These are phyloP conservation scores for Coenonympha arcania DNA, from an alignment of 2,888 invertebrate species.

Conservation along the genomic window DNA sequence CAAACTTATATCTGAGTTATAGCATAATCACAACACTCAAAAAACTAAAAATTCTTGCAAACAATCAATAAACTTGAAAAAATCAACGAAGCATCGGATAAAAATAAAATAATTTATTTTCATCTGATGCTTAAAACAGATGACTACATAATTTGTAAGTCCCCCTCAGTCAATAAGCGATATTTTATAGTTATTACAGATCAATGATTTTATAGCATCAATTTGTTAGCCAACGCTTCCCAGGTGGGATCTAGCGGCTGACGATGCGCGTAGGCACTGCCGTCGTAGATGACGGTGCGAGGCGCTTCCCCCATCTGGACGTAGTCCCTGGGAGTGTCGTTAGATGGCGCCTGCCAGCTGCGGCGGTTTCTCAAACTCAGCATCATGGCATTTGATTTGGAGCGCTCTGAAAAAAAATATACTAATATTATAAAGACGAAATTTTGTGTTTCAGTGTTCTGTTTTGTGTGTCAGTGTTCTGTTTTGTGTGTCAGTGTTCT, in stretches of 20 bases:
- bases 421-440: no score
- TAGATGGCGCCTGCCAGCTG: slow-evolving; percentile 26
- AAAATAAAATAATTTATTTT: background rate
- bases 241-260: slow-evolving; percentile 47
- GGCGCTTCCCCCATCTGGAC: slow-evolving; percentile 34
- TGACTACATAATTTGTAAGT: background rate
- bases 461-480: no score
- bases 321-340: slow-evolving; percentile 26
- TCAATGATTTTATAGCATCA: slow-evolving; percentile 42
- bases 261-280: slow-evolving; percentile 21
- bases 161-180: background rate
- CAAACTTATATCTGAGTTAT: background rate
- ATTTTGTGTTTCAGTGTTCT: no score
- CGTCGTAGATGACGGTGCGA: slow-evolving; percentile 28
- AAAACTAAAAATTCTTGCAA: background rate
- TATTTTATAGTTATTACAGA: no score
- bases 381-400: slow-evolving; percentile 54
- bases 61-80: background rate
- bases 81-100: background rate
- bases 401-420: slow-evolving; percentile 43
- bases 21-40: slow-evolving; percentile 18
- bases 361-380: slow-evolving; percentile 38
- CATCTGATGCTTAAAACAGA: background rate
- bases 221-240: slow-evolving; percentile 56
- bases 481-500: no score